Base-by-base conservation (phyloP, 2,113 vertebrate genomes). In the Calonectris borealis region DNA sequence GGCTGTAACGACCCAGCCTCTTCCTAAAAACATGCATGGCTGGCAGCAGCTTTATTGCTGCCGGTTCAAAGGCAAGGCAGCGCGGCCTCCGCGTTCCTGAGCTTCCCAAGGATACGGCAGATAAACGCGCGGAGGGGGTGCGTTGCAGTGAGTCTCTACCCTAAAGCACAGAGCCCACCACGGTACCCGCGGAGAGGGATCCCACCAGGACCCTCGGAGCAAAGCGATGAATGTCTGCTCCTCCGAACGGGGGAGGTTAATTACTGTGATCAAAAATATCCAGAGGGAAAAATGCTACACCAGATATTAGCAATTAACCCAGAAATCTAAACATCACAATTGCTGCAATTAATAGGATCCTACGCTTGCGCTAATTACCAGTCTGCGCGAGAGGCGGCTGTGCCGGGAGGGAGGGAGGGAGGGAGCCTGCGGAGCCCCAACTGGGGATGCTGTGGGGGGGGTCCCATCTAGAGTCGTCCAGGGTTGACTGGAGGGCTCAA, bases 251-350 rank as follows among this genome's bases (percentile, higher is more conserved):
- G 49, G 73, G 71, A 80, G 91, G 73, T 38, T 48, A 81, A 95
- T 95, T 66, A 42, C 89, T 26, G 71, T 7, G 58, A 64, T 88
- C 84, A 79, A 49, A 94, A 83, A 70, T 62, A 91, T 42, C 93
- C 90, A 13, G 80, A 34, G 87, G 68, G 92, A 40, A 66, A 78
- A 84, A 38, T 6, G 16, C 57, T 22, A 49, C 72, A 70, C 61
- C 87, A 76, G 90, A 42, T 44, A 91, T 76, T 75, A 73, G 60
- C 93, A 88, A 96, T 96, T 96, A 97, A 90, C 94, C 94, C 96
- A 49, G 73, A 77, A 91, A 90, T 55, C 85, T 62, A 85, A 91
- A 92, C 88, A 46, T 3, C 12, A 7, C 73, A 16, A 29, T 13
- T 19, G 9, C 93, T 44, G 86, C 88, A 79, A 81, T 96, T 86